A percentile compares a stretch with the other conserved stretches of the same genome.
Conservation (phyloP, 2,113 vertebrate species). For the Ramphastos sulfuratus region DNA sequence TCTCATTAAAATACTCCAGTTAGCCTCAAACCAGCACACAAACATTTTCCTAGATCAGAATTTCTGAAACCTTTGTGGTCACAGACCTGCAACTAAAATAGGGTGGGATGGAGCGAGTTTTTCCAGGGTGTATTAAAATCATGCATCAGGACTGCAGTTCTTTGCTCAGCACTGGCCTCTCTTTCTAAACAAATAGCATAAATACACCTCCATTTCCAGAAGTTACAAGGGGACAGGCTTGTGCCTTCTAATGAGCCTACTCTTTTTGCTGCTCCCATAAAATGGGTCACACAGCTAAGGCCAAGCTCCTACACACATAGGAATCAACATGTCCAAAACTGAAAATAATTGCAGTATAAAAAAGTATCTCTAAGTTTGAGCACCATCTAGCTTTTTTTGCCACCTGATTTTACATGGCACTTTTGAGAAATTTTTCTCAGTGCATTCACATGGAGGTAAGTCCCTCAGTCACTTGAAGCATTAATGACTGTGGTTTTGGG, state of each 20-base stretch:
- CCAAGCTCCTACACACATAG: not conserved
- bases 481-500: not conserved
- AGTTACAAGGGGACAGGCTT: not conserved
- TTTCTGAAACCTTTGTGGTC: not conserved
- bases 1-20: no score
- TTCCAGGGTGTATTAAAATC: not conserved
- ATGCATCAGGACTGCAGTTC: not conserved
- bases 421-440: not conserved
- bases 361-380: not conserved
- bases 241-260: not conserved
- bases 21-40: no score
- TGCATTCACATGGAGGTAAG: not conserved
- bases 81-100: not conserved
- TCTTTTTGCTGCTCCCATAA: rapidly evolving
- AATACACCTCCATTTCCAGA: not conserved
- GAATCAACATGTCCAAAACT: not conserved
- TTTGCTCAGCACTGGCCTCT: not conserved
- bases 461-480: not conserved
- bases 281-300: not conserved
- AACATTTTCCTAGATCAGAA: no score
- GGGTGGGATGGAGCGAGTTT: not conserved
- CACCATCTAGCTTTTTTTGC: not conserved
- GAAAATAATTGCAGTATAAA: not conserved
- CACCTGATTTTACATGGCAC: not conserved
- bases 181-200: not conserved